Evolutionary conservation across 2,797 vertebrate genomes (phyloP), one percentile per base, ranked within the genome.

Genomic region (Phrynocephalus guinanensis): DNA sequence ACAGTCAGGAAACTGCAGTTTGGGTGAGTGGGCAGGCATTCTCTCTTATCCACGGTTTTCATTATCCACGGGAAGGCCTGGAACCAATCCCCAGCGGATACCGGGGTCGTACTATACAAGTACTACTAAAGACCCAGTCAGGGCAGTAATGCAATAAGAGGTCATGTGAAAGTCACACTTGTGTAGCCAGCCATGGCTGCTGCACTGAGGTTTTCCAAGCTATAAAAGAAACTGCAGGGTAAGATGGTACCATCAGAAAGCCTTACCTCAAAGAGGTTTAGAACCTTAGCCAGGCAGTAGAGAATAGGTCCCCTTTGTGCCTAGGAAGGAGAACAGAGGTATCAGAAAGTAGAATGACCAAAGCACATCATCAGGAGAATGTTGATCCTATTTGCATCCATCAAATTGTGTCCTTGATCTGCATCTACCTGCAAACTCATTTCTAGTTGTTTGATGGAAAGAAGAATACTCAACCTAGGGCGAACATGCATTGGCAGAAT

Each of bases 181-280:
- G 38, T 44, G 38, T 44, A 44, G 38, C 38, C 38, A 44, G 38
- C 38, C 38, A 44, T 44, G 38, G 38, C 38, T 44, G 38, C 38
- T 44, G 11, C n/a, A 38, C 3, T 11, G 56, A 66, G 44, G 16
- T 13, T 48, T 70, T n/a, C 30, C 33, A 63, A 80, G 30, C 70
- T 2, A 4, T 52, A 68, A 50, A 16, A 33, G n/a, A 48, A 11
- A 15, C 1, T 10, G 18, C 3, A 10, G 73, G 16, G 24, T 76
- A 24, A 3, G 20, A 44, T 20, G 1, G 33, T 75, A 44, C 18
- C 16, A 44, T 44, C 20, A 24, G 22, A 48, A 76, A 48, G 75
- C n/a, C 98, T 98, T 95, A 99, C 99, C 89, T 99, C 98, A 94
- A 99, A 99, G 66, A 99, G 97, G 93, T 97, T 98, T 88, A 99